Base-by-base conservation (phyloP, 2,113 vertebrate genomes). In the Myodes glareolus region DNA sequence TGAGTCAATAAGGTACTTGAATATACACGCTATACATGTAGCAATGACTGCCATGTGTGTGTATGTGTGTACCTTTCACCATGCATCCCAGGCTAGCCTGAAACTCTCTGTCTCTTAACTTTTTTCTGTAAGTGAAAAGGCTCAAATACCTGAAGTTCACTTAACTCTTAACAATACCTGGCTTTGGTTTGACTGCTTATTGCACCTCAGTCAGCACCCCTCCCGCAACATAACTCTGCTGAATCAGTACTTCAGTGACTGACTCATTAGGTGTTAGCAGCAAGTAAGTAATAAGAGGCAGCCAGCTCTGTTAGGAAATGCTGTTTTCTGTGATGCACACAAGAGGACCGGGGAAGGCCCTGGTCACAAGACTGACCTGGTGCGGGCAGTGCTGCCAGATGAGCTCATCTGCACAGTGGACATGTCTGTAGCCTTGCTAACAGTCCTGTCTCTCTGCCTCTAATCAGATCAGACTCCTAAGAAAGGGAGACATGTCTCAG, bases 151-250 rank as follows among this genome's bases (percentile, higher is more conserved):
- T 42, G 36, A n/a, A 89, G 14, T 85, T 72, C 50, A 12, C 45
- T 80, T 81, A 65, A 52, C 29, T 78, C 16, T 39, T 81, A 39
- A 76, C 36, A 39, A 36, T 21, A 19, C 39, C 67, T 33, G 14
- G n/a, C 84, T 97, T 98, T 97, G 88, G 97, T 93, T 50, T 95
- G 93, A 55, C n/a, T 75, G 42, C 80, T 78, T 86, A 82, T 67
- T 85, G 63, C 72, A 33, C 85, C 55, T 21, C 50, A 52, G 47
- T 33, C 45, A 31, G 7, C 8, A 23, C 11, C 21, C 67, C 42
- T 29, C n/a, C 63, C 27, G 10, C 36, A 39, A 52, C 80, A 82
- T 0, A 45, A 7, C n/a, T 23, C n/a, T 29, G 61, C 61, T 52
- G 90, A 75, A 65, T 90, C 55, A 55, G 88, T 7, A 52, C 81